phyloP scores from a whole-genome alignment of 2,888 invertebrate genomes.

The Drosophila infuscata region DNA sequence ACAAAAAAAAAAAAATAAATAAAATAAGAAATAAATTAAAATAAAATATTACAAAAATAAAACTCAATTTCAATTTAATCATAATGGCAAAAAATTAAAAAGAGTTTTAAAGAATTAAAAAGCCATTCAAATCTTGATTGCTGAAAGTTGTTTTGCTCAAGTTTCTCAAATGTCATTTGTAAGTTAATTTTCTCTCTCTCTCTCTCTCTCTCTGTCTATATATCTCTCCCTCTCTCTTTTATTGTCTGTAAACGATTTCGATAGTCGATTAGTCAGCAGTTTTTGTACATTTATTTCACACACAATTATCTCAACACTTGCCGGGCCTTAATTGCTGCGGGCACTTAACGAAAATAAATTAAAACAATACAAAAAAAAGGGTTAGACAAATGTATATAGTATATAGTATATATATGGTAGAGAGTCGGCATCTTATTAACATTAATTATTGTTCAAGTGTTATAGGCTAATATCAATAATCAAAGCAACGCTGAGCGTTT shows the following conservation, averaged over 20 bases:
- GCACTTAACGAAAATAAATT: conserved; percentile 7
- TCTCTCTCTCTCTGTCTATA: background rate
- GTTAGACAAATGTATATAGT: background rate
- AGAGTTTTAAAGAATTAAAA: background rate
- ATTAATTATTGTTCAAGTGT: conserved; percentile 19
- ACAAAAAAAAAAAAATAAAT: background rate
- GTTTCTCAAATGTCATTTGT: background rate
- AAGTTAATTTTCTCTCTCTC: background rate
- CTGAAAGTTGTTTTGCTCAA: background rate
- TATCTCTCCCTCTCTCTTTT: background rate
- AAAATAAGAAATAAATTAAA: background rate
- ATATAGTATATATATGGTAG: background rate
- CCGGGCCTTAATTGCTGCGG: conserved; percentile 15
- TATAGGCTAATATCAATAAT: conserved; percentile 19
- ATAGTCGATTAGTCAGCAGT: conserved; percentile 19
- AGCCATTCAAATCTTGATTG: background rate
- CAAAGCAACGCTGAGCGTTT: conserved; percentile 16
- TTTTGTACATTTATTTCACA: conserved; percentile 33
- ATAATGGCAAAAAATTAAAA: background rate
- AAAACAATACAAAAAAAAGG: background rate
- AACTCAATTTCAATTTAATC: background rate
- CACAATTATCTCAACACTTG: conserved; percentile 47
- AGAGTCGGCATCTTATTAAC: conserved; percentile 32
- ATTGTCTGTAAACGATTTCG: conserved; percentile 20
- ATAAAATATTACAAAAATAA: background rate